Evolutionary conservation across 1,140 invertebrate species (phyloP).

Genomic region (Calycopis cecrops): DNA sequence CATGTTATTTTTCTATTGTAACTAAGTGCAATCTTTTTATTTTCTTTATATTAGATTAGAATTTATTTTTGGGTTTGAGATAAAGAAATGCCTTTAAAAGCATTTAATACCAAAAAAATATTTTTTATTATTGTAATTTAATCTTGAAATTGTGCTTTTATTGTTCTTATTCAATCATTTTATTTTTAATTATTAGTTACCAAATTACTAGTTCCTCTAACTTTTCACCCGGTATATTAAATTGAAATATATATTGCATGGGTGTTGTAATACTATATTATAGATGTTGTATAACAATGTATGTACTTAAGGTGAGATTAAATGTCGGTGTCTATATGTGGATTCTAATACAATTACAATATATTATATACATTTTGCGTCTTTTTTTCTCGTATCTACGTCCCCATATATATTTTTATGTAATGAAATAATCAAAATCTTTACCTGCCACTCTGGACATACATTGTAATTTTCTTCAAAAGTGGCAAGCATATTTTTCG

Average conservation of each 20-base stretch:
- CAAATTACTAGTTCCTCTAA: conserved; percentile 2
- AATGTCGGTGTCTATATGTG: conserved; percentile 9
- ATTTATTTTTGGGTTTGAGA: background rate
- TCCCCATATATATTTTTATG: too few species aligned
- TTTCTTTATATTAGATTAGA: background rate
- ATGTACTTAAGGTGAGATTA: conserved; percentile 9
- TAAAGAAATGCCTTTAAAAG: background rate
- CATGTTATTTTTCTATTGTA: background rate
- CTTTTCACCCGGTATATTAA: background rate
- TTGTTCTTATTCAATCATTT: background rate
- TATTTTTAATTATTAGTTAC: conserved; percentile 6
- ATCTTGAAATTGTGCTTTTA: conserved; percentile 1
- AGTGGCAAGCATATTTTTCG: too few species aligned
- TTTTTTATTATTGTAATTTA: background rate
- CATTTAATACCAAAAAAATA: conserved; percentile 5
- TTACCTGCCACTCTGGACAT: too few species aligned
- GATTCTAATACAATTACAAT: conserved; percentile 1
- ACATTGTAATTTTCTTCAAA: too few species aligned
- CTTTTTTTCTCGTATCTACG: too few species aligned
- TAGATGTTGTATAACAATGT: conserved; percentile 1
- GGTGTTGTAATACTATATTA: background rate
- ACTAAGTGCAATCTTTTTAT: background rate
- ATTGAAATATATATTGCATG: background rate
- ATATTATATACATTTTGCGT: background rate
- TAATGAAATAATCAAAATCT: too few species aligned